Evolutionary conservation across 2,797 vertebrate species (phyloP).

Genomic region (Ispidina picta): DNA sequence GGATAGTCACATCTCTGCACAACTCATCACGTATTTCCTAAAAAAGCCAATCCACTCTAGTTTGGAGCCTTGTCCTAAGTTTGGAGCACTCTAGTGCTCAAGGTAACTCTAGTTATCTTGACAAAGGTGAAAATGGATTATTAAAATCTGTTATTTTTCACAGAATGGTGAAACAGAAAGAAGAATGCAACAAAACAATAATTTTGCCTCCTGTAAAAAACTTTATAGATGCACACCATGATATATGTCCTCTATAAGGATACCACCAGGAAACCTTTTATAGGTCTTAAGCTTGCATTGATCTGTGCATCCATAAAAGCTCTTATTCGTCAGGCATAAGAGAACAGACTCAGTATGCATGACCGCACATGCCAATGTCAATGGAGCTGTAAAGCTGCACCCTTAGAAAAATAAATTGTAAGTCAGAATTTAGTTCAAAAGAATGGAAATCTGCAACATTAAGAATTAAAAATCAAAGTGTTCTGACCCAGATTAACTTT

Average conservation of each 20-base stretch:
- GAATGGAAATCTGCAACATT: constrained; percentile 57
- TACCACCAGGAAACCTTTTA: constrained; percentile 13
- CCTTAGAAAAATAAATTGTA: constrained; percentile 64
- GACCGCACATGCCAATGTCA: constrained; percentile 54
- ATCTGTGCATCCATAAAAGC: constrained; percentile 64
- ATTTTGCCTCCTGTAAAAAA: constrained; percentile 33
- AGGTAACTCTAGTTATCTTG: neutral
- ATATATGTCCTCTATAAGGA: neutral
- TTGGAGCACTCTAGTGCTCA: neutral
- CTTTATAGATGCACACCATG: constrained; percentile 24
- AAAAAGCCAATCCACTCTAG: neutral
- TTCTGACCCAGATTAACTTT: constrained; percentile 53
- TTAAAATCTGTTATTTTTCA: neutral
- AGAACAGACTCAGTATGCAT: constrained; percentile 42
- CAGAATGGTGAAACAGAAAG: neutral
- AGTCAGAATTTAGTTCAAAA: constrained; percentile 67
- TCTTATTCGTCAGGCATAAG: constrained; percentile 34
- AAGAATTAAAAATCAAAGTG: constrained; percentile 72
- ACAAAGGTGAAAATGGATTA: neutral
- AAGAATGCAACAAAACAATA: constrained; percentile 1
- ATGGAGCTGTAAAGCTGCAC: constrained; percentile 47
- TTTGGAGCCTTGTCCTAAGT: neutral
- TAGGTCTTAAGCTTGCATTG: constrained; percentile 58
- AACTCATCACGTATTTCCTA: neutral
- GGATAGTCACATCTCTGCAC: neutral